Evolutionary conservation across 2,797 vertebrate species (phyloP).

Genomic region (Notamacropus eugenii): DNA sequence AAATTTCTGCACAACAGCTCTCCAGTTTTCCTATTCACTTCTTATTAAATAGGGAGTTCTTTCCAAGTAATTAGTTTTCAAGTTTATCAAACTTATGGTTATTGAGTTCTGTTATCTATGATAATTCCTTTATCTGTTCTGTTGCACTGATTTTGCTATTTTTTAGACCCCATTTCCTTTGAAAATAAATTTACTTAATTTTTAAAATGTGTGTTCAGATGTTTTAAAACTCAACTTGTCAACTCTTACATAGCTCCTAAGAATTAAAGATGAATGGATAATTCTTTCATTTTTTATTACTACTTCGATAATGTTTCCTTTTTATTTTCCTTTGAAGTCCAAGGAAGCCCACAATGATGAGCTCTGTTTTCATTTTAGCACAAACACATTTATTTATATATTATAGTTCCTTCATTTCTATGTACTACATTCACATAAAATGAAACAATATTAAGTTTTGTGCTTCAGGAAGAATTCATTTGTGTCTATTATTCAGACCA

Average conservation of each 20-base stretch:
- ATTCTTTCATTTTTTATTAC: constrained; percentile 8
- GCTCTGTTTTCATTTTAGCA: constrained; percentile 29
- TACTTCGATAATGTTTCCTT: constrained; percentile 26
- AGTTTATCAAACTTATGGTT: neutral
- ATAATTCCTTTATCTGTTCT: neutral
- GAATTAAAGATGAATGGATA: constrained; percentile 18
- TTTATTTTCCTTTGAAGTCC: constrained; percentile 49
- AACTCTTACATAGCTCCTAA: neutral
- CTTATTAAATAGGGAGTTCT: neutral
- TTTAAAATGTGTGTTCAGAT: constrained; percentile 20
- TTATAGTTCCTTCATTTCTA: constrained; percentile 31
- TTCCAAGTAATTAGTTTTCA: neutral
- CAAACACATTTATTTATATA: constrained; percentile 39
- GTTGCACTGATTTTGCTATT: neutral
- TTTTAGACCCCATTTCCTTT: neutral
- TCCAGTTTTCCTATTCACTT: neutral
- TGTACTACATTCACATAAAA: constrained; percentile 40
- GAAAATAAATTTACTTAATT: constrained; percentile 2
- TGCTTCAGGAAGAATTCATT: constrained; percentile 49
- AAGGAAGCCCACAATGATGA: constrained; percentile 39
- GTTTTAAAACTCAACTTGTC: neutral
- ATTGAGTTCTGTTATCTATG: neutral
- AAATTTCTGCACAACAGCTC: neutral
- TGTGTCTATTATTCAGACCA: constrained; percentile 38
- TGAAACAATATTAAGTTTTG: constrained; percentile 54